Conservation (phyloP, 2,888 invertebrate species). For the Apotomis capreana region DNA sequence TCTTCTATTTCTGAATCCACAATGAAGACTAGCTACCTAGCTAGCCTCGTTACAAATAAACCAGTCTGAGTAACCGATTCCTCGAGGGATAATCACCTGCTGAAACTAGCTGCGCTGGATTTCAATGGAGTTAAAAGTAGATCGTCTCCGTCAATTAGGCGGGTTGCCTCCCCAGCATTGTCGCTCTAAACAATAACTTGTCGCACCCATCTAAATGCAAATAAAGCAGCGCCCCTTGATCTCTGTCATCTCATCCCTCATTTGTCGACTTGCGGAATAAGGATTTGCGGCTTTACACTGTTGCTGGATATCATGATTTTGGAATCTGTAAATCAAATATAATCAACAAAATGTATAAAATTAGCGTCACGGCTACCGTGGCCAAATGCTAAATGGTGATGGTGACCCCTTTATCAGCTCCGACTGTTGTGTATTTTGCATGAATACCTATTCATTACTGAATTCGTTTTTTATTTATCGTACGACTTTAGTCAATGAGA, state of each 20-base stretch:
- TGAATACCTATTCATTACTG: too few relatives aligned
- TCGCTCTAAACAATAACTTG: conserved; percentile 66
- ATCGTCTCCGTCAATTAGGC: conserved; percentile 64
- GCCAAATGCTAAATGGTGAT: too few relatives aligned
- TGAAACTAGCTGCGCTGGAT: conserved; percentile 23
- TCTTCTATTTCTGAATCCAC: too few relatives aligned
- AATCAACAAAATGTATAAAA: too few relatives aligned
- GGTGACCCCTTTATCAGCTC: too few relatives aligned
- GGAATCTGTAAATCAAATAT: neutral
- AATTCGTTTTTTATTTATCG: too few relatives aligned
- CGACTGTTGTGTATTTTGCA: too few relatives aligned
- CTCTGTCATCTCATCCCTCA: conserved; percentile 72
- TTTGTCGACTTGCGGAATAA: conserved; percentile 61
- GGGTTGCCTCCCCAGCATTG: conserved; percentile 47
- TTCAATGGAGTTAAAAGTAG: conserved; percentile 43
- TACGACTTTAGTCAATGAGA: too few relatives aligned
- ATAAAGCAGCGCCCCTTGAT: conserved; percentile 71
- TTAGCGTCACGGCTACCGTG: too few relatives aligned
- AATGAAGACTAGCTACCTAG: neutral
- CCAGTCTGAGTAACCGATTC: neutral
- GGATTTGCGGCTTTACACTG: conserved; percentile 47
- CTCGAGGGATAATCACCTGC: conserved; percentile 18
- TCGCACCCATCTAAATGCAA: conserved; percentile 77
- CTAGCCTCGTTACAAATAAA: neutral
- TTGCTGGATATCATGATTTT: conserved; percentile 17